A percentile compares a stretch with the other conserved stretches of the same genome.
phyloP scores from a whole-genome alignment of 2,888 invertebrate genomes.

The Aporophyla lueneburgensis region DNA sequence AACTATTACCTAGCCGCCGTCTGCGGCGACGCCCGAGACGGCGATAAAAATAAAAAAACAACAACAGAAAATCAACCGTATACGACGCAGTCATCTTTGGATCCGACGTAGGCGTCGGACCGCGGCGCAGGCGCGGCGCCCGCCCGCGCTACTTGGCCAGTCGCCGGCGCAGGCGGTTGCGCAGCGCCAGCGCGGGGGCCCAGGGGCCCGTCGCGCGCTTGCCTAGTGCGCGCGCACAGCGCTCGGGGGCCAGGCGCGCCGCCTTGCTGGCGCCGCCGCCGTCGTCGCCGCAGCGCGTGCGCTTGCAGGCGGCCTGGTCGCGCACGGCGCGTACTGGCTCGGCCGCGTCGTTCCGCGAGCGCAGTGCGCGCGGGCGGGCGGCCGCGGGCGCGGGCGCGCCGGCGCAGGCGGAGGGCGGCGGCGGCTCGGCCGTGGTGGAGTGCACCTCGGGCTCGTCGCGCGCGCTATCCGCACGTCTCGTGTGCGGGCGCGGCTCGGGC shows the following conservation, averaged over 20 bases:
- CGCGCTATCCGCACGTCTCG: constrained; percentile 73
- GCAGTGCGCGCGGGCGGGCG: constrained; percentile 53
- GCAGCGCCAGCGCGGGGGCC: constrained; percentile 85
- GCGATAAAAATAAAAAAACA: constrained; percentile 68
- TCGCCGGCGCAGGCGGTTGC: constrained; percentile 85
- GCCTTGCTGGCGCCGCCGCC: constrained; percentile 66
- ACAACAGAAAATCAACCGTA: constrained; percentile 84
- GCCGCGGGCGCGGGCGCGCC: constrained; percentile 68
- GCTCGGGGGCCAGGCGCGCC: constrained; percentile 69
- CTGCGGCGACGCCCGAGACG: constrained; percentile 54
- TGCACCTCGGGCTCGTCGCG: constrained; percentile 76
- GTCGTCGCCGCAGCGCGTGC: constrained; percentile 58
- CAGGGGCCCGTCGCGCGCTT: constrained; percentile 83
- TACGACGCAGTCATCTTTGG: constrained; percentile 86
- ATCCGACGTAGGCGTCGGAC: constrained; percentile 78
- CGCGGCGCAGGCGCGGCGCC: constrained; percentile 66
- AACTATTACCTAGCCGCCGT: constrained; percentile 62
- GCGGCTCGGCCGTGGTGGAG: constrained; percentile 77
- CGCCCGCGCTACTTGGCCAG: constrained; percentile 81
- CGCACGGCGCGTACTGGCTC: constrained; percentile 69
- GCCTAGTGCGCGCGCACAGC: constrained; percentile 74
- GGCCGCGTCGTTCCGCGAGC: constrained; percentile 75
- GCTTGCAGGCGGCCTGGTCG: constrained; percentile 59
- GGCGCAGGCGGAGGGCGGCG: constrained; percentile 70
- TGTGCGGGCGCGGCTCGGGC: constrained; percentile 64